Base-by-base conservation (phyloP, 2,888 invertebrate genomes). In the Mylabris sibirica region DNA sequence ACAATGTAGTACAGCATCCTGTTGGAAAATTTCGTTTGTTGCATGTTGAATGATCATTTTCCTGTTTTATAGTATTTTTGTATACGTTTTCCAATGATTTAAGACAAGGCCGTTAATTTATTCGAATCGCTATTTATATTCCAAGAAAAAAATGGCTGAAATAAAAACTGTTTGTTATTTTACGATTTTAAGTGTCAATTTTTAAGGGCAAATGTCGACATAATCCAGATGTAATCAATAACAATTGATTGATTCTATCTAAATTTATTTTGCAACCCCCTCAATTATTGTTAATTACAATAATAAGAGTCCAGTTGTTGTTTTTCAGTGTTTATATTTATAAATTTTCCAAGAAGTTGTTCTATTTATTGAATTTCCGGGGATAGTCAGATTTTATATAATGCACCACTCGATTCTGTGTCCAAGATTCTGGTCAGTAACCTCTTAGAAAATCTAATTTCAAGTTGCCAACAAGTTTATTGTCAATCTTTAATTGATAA, bases 341-440 rank as follows among this genome's bases (percentile, higher is more conserved):
- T 57, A 61, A 2, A 22, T 20, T 34, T 41, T 17, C 34, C 4
- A 14, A 66, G 66, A 63, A 66, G 60, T 64, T 62, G 69, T 64
- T 67, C 69, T 59, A 67, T 69, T 64, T 66, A 69, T 69, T 63
- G 63, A 68, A 66, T 66, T 71, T 71, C 65, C 68, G 65, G 61
- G 65, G 61, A 64, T 66, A 68, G 59, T 63, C 70, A 64, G 53
- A 22, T 53, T 68, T 71, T 71, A 71, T 71, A 68, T 61, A 67
- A 65, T 67, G 64, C 64, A 68, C 34, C 35, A 30, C 4, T 30
- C 30, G 8, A 30, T 30, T 30, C 30, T 30, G 30, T 66, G 71
- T 66, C 68, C 71, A 68, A 71, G 59, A 68, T 68, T 71, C 71
- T 71, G 71, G 71, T 71, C 71, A 71, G 35, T 71, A 57, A 71